phyloP scores from a whole-genome alignment of 2,113 vertebrate species.

The Theropithecus gelada region DNA sequence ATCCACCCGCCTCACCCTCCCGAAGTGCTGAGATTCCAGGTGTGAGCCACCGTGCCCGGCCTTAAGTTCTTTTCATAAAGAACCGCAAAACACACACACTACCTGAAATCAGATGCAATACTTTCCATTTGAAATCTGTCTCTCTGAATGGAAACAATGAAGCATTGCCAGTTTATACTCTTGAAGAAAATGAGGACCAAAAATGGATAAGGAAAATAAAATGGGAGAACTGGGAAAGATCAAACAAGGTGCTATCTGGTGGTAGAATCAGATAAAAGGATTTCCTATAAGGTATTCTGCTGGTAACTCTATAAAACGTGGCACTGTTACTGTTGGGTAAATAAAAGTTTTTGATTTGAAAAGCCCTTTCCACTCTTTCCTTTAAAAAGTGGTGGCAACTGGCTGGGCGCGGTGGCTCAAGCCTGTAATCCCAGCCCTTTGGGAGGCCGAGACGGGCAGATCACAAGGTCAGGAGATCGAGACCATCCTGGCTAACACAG shows the following conservation, averaged over 20 bases:
- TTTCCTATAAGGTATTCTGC: background rate
- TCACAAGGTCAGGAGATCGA: too few relatives aligned
- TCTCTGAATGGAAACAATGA: background rate
- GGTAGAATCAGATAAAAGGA: slow-evolving; percentile 38
- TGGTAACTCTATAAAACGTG: background rate
- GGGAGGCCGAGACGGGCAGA: too few relatives aligned
- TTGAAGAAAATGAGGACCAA: background rate
- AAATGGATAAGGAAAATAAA: background rate
- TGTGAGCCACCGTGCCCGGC: too few relatives aligned
- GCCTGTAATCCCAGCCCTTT: too few relatives aligned
- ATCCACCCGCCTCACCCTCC: too few relatives aligned
- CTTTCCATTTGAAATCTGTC: background rate
- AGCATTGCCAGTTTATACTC: background rate
- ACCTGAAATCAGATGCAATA: background rate
- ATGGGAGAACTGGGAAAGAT: background rate
- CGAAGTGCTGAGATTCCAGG: too few relatives aligned
- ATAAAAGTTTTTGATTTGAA: background rate
- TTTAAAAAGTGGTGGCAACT: background rate
- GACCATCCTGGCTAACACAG: too few relatives aligned
- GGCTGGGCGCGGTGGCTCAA: accelerated
- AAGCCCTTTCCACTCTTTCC: background rate
- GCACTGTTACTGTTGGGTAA: slow-evolving; percentile 4
- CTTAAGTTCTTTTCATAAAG: background rate
- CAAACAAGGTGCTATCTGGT: background rate
- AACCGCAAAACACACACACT: background rate